Evolutionary conservation across 1,140 invertebrate genomes (phyloP).

Genomic region (Bombyx mandarina): DNA sequence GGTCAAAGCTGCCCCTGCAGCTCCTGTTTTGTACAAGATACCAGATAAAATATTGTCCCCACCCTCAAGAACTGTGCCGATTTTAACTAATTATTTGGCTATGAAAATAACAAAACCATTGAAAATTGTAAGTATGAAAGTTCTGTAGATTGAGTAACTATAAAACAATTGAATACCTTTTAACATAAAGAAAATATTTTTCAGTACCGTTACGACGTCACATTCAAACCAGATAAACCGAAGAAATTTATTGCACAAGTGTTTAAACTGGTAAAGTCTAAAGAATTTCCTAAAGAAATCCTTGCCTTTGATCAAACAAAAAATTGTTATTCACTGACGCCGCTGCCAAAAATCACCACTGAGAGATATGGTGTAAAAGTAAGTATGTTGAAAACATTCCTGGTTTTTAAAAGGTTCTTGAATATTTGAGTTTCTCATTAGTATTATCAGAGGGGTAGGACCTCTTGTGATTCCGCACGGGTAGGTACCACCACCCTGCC

Average conservation of each 20-base stretch:
- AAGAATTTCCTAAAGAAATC: conserved; percentile 26
- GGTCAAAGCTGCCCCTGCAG: not conserved
- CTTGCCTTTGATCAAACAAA: conserved; percentile 57
- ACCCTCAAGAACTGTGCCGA: conserved; percentile 12
- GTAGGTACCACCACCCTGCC: no score
- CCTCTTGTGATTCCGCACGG: no score
- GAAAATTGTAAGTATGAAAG: conserved; percentile 47
- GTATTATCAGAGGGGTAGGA: no score
- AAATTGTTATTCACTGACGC: conserved; percentile 37
- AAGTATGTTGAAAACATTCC: conserved; percentile 14
- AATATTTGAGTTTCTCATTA: no score
- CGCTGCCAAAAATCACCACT: conserved; percentile 17
- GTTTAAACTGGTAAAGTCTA: conserved; percentile 22
- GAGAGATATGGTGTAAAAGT: conserved; percentile 26
- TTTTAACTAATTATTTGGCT: conserved; percentile 45
- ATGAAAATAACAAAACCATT: conserved; percentile 37
- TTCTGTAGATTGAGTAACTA: no score
- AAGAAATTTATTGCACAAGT: conserved; percentile 39
- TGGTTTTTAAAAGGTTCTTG: no score
- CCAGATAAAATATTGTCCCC: conserved; percentile 29
- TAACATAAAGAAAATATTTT: conserved; percentile 15
- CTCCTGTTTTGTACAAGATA: conserved; percentile 13
- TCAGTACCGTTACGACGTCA: conserved; percentile 52
- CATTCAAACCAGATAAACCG: conserved; percentile 44
- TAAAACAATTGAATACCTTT: no score